A percentile compares a stretch with the other conserved stretches of the same genome.
Conservation (phyloP, 64 coral and sea anemone species). For the Actinia tenebrosa region DNA sequence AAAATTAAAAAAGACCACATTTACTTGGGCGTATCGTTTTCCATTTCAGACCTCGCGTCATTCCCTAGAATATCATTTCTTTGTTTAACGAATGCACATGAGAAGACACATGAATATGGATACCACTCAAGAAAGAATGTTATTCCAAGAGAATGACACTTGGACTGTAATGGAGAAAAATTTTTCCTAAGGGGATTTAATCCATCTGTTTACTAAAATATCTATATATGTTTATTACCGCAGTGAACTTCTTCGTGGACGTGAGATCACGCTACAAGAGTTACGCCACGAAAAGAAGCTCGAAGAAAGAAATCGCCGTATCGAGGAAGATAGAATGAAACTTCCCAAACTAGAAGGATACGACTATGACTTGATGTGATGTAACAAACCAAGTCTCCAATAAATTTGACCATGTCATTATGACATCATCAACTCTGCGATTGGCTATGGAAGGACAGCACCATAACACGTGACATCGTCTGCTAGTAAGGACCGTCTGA, state of each 20-base stretch:
- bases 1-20: too few relatives aligned
- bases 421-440: background rate
- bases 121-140: too few relatives aligned
- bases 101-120: too few relatives aligned
- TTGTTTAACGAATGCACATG: background rate
- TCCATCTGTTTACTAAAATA: background rate
- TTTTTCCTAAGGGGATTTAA: too few relatives aligned
- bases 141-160: too few relatives aligned
- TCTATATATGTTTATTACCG: background rate
- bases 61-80: background rate
- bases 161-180: too few relatives aligned
- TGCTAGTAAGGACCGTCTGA: background rate
- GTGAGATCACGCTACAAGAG: conserved; percentile 84
- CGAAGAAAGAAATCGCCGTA: conserved; percentile 67
- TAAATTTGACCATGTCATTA: too few relatives aligned
- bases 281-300: conserved; percentile 73
- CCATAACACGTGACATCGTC: background rate
- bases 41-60: too few relatives aligned
- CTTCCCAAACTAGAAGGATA: conserved; percentile 84
- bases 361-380: conserved; percentile 89
- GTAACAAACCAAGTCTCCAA: background rate
- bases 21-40: too few relatives aligned
- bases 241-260: conserved; percentile 88
- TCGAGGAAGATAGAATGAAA: conserved; percentile 73
- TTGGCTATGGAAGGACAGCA: background rate